These are phyloP conservation scores for Tamandua tetradactyla DNA, from an alignment of 2,797 vertebrate genomes.

Conservation along the genomic window DNA sequence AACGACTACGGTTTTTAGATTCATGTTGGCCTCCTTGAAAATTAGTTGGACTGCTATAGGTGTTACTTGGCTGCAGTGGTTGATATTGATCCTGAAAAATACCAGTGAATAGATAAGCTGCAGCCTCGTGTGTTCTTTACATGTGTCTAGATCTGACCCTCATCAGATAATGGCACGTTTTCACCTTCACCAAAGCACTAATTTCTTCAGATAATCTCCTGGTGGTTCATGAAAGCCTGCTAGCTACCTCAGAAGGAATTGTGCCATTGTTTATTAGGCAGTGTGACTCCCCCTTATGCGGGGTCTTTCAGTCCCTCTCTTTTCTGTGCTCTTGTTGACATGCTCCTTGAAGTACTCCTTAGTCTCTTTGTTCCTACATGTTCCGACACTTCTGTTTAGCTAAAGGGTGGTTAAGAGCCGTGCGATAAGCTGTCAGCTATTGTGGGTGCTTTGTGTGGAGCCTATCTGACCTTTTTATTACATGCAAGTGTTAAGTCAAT, in stretches of 20 bases:
- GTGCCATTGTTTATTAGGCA: neutral
- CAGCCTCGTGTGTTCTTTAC: neutral
- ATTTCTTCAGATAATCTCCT: neutral
- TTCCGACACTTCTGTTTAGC: neutral
- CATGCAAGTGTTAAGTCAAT: conserved; percentile 54
- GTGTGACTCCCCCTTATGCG: neutral
- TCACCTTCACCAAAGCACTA: neutral
- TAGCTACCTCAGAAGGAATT: neutral
- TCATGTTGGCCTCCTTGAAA: conserved; percentile 2
- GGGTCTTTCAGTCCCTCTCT: neutral
- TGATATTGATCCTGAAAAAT: neutral
- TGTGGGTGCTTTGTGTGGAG: neutral
- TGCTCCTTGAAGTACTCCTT: neutral
- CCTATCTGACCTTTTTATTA: conserved; percentile 53
- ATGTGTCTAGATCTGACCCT: neutral
- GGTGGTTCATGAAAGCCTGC: neutral
- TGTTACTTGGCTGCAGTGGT: neutral
- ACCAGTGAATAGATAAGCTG: neutral
- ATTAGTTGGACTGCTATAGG: neutral
- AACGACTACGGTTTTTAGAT: neutral
- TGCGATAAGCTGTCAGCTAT: conserved; percentile 25
- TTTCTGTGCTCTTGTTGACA: neutral
- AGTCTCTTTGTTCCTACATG: conserved; percentile 27
- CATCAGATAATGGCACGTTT: neutral
- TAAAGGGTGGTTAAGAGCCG: conserved; percentile 39